Evolutionary conservation across 1,140 invertebrate genomes (phyloP).

Genomic region (Coelopa frigida): DNA sequence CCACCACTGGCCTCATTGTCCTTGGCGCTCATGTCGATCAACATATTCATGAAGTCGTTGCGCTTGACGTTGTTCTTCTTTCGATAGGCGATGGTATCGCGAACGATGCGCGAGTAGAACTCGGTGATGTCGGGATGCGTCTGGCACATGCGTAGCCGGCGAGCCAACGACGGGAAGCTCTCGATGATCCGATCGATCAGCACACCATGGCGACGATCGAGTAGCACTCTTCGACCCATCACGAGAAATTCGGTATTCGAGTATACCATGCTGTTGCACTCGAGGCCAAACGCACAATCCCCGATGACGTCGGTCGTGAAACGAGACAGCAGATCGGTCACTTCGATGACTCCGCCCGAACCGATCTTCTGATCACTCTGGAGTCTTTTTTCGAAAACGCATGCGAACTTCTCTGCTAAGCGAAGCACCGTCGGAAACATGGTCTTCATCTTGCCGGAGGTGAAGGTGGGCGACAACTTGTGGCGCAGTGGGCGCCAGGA

Average conservation of each 20-base stretch:
- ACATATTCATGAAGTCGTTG: slow-evolving; percentile 44
- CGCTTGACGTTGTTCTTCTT: slow-evolving; percentile 34
- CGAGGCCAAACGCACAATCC: slow-evolving; percentile 52
- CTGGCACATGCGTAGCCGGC: slow-evolving; percentile 18
- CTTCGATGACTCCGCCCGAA: slow-evolving; percentile 21
- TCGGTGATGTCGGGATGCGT: slow-evolving; percentile 20
- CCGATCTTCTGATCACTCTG: neutral
- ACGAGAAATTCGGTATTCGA: slow-evolving; percentile 49
- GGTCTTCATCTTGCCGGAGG: slow-evolving; percentile 53
- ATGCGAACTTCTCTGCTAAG: slow-evolving; percentile 31
- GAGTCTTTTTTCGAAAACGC: slow-evolving; percentile 13
- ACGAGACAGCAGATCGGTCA: slow-evolving; percentile 45
- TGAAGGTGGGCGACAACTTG: slow-evolving; percentile 53
- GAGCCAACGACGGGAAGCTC: slow-evolving; percentile 22
- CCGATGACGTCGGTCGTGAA: slow-evolving; percentile 59
- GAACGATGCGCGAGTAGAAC: slow-evolving; percentile 41
- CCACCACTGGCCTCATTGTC: slow-evolving; percentile 7
- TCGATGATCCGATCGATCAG: slow-evolving; percentile 26
- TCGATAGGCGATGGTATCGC: slow-evolving; percentile 39
- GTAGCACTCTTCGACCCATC: slow-evolving; percentile 35
- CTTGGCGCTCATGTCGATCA: slow-evolving; percentile 34
- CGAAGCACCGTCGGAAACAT: slow-evolving; percentile 49
- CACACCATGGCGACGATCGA: slow-evolving; percentile 18
- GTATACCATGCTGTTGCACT: slow-evolving; percentile 49
- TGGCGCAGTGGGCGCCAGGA: slow-evolving; percentile 54